These are phyloP conservation scores for Tinamus major DNA, from an alignment of 2,797 vertebrate species.

Conservation along the genomic window DNA sequence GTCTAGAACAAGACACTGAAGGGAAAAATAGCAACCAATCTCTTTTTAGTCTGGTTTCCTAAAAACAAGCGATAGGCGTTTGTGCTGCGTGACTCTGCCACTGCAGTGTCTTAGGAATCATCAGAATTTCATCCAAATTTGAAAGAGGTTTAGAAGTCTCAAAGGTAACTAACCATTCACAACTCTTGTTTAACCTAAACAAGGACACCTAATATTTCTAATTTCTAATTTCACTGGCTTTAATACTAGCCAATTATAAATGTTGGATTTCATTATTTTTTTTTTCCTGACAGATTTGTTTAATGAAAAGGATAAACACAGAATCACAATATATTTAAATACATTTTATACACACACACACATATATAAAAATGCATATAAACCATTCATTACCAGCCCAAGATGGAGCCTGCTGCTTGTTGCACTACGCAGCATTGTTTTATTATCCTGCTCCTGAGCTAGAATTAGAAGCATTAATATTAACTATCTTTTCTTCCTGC, in stretches of 20 bases:
- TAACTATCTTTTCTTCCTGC: not conserved
- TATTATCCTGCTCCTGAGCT: not conserved
- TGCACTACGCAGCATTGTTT: not conserved
- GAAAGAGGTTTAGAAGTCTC: not conserved
- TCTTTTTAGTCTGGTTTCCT: not conserved
- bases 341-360: accelerated
- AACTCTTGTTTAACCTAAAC: not conserved
- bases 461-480: not conserved
- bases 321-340: not conserved
- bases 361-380: not conserved
- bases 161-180: not conserved
- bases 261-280: not conserved
- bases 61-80: not conserved
- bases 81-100: not conserved
- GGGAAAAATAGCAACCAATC: not conserved
- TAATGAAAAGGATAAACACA: not conserved
- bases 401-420: not conserved
- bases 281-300: not conserved
- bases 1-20: not conserved
- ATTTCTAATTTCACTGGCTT: not conserved
- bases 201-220: not conserved
- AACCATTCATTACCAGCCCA: not conserved
- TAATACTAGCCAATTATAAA: not conserved
- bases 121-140: not conserved
- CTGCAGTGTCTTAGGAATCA: not conserved